Evolutionary conservation across 2,797 vertebrate genomes (phyloP), one percentile per base, ranked within the genome.

Genomic region (Mycteria americana): DNA sequence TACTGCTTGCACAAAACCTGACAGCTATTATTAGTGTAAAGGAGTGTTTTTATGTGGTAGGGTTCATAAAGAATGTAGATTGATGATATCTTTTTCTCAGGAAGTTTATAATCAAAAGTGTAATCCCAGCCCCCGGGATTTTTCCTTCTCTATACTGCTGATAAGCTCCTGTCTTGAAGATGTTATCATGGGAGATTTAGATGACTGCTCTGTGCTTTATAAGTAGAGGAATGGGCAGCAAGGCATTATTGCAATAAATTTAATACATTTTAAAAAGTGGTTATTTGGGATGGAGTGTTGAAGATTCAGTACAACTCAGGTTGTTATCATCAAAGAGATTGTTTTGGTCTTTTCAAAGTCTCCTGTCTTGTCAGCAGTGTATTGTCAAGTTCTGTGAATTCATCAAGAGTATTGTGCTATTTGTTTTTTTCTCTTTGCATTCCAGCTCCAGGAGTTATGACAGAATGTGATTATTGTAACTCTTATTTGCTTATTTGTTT

Each of bases 41-140:
- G 75, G 45, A 73, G 14, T 57, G 62, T 46, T 85, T 90, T 93
- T 43, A 63, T 56, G 28, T 74, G 31, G 13, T 56, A 48, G 48
- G 53, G 62, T 90, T 94, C 62, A 68, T 80, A 86, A 86, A 93
- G 92, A 59, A 84, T 74, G 73, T 73, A 74, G 85, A 74, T 56
- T 92, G 91, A 88, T 88, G 80, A 43, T 80, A 93, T 94, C 54
- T 93, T 93, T 93, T 59, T 89, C 78, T 95, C 70, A 59, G 65
- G 57, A 94, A 92, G 92, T 84, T 86, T 93, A 84, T 88, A 92
- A 92, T 95, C 82, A 90, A 24, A 85, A 89, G 39, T 27, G 31
- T 95, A 95, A 95, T 96, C 95, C 93, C 93, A 86, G 73, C 85
- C 82, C 88, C 94, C 0, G 4, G 85, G 88, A 86, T 96, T 95